These are phyloP conservation scores for Bradysia coprophila DNA, from an alignment of 1,140 invertebrate genomes.

Conservation along the genomic window DNA sequence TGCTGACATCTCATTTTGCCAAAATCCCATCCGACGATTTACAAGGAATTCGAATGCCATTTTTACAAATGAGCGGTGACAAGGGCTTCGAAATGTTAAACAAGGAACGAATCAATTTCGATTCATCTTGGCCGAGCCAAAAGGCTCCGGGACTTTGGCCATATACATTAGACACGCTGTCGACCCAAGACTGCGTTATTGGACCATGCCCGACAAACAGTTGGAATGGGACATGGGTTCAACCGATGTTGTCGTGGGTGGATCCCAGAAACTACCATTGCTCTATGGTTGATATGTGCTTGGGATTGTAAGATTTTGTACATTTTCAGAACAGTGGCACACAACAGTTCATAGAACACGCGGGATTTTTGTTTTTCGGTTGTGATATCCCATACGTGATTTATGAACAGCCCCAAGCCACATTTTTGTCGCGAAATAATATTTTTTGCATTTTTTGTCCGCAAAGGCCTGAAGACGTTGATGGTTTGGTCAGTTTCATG, in stretches of 20 bases:
- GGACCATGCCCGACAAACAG: slow-evolving; percentile 27
- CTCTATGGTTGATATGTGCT: slow-evolving; percentile 41
- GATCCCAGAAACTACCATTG: slow-evolving; percentile 29
- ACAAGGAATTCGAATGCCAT: too few relatives aligned
- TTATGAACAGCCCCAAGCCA: too few relatives aligned
- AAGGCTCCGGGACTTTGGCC: slow-evolving; percentile 30
- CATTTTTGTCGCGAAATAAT: too few relatives aligned
- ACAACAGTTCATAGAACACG: too few relatives aligned
- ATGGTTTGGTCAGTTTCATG: too few relatives aligned
- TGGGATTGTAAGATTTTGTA: slow-evolving; percentile 26
- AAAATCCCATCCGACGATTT: too few relatives aligned
- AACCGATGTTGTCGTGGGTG: slow-evolving; percentile 31
- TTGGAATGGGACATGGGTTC: slow-evolving; percentile 27
- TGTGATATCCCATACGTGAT: too few relatives aligned
- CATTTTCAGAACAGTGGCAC: too few relatives aligned
- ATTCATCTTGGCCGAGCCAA: slow-evolving; percentile 28
- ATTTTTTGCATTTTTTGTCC: too few relatives aligned
- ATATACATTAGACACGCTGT: slow-evolving; percentile 32
- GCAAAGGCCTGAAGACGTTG: too few relatives aligned
- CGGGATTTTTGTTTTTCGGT: too few relatives aligned
- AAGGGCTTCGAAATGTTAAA: slow-evolving; percentile 20
- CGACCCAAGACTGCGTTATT: slow-evolving; percentile 29
- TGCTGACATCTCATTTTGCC: too few relatives aligned
- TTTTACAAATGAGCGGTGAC: slow-evolving; percentile 29
- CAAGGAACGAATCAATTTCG: slow-evolving; percentile 24